Evolutionary conservation across 2,797 vertebrate species (phyloP).

Genomic region (Malurus splendens): DNA sequence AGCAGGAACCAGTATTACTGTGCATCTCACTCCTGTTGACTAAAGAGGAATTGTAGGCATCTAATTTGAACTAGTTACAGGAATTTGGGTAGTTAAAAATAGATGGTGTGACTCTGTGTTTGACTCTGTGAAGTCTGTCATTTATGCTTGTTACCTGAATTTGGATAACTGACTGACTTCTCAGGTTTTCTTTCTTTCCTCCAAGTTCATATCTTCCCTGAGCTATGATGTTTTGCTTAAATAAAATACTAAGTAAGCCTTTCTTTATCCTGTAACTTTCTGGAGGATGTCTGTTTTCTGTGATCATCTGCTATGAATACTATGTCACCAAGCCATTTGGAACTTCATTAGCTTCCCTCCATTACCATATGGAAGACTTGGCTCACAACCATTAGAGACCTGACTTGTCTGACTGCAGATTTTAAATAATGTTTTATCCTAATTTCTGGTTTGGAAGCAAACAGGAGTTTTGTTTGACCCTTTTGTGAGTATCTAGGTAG

Average conservation of each 20-base stretch:
- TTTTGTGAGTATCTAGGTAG: not conserved
- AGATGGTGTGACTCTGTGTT: not conserved
- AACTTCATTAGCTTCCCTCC: conserved; percentile 19
- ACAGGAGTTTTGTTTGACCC: not conserved
- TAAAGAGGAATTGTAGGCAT: not conserved
- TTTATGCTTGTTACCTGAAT: not conserved
- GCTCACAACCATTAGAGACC: not conserved
- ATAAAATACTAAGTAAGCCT: not conserved
- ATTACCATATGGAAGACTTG: conserved; percentile 3
- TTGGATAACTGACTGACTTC: not conserved
- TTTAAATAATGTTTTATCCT: not conserved
- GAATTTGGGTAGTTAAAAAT: not conserved
- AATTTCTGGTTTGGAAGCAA: not conserved
- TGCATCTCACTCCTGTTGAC: not conserved
- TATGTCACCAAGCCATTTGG: not conserved
- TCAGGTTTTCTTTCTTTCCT: not conserved
- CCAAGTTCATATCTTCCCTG: not conserved
- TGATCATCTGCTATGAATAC: not conserved
- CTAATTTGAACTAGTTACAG: not conserved
- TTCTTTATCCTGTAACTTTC: not conserved
- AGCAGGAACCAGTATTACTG: not conserved
- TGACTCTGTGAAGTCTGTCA: not conserved
- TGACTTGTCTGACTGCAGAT: not conserved
- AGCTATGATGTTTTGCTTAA: not conserved
- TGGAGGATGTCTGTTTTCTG: not conserved